phyloP scores from a whole-genome alignment of 2,888 invertebrate species.

The Suillia variegata region DNA sequence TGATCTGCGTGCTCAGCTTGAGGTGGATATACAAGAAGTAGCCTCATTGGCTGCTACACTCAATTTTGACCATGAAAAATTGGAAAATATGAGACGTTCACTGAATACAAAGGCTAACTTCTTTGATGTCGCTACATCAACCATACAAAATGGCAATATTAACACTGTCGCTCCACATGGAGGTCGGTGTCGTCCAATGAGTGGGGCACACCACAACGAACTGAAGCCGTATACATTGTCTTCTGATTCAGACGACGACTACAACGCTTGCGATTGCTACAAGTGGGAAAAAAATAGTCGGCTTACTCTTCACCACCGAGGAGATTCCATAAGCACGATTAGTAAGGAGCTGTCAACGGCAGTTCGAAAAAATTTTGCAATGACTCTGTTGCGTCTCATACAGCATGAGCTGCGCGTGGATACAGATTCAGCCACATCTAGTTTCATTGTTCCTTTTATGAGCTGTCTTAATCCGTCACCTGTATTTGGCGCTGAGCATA shows the following conservation, averaged over 20 bases:
- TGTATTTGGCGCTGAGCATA: conserved; percentile 34
- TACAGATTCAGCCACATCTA: conserved; percentile 57
- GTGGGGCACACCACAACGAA: conserved; percentile 32
- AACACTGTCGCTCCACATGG: conserved; percentile 28
- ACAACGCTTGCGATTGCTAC: conserved; percentile 46
- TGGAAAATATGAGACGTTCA: conserved; percentile 48
- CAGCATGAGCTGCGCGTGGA: conserved; percentile 83
- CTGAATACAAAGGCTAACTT: conserved; percentile 70
- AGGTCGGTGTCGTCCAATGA: conserved; percentile 33
- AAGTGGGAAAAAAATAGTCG: conserved; percentile 52
- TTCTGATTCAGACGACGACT: conserved; percentile 60
- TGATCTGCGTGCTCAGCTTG: conserved; percentile 90
- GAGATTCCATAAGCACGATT: conserved; percentile 55
- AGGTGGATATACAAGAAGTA: conserved; percentile 64
- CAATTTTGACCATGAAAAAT: conserved; percentile 53
- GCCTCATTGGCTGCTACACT: conserved; percentile 54
- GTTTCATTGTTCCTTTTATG: conserved; percentile 84
- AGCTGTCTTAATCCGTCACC: conserved; percentile 70
- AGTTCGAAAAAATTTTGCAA: conserved; percentile 88
- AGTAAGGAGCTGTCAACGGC: conserved; percentile 85
- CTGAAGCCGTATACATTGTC: conserved; percentile 51
- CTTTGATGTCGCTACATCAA: not conserved
- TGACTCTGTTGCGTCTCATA: conserved; percentile 88
- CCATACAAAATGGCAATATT: conserved; percentile 40
- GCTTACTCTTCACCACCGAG: conserved; percentile 44